Percentiles rank a stretch among this genome's conserved stretches.
Evolutionary conservation across 2,888 invertebrate genomes (phyloP).

Genomic region (Hirtodrosophila duncani): DNA sequence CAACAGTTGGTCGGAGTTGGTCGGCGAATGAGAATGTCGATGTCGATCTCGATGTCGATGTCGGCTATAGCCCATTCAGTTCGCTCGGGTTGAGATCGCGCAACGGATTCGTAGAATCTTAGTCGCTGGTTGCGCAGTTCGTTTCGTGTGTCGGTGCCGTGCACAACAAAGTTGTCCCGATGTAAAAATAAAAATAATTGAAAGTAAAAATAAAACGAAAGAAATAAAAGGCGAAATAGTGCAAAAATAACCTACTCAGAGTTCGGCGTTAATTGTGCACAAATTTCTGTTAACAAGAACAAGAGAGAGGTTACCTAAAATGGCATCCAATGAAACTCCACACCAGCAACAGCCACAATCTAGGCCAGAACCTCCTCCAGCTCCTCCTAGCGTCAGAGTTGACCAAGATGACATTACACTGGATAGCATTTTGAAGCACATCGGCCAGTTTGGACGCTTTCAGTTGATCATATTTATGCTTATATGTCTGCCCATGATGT

Average conservation of each 20-base stretch:
- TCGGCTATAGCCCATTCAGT: too few species aligned
- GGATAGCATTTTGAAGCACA: slow-evolving; percentile 70
- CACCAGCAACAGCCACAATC: slow-evolving; percentile 10
- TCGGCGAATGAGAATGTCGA: too few species aligned
- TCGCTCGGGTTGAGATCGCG: too few species aligned
- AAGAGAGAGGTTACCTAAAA: slow-evolving; percentile 18
- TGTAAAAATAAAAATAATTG: slow-evolving; percentile 55
- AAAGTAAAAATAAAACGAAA: slow-evolving; percentile 15
- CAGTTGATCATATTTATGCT: slow-evolving; percentile 82
- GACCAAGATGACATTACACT: slow-evolving; percentile 62
- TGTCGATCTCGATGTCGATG: too few species aligned
- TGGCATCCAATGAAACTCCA: slow-evolving; percentile 39
- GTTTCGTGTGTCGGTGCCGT: slow-evolving; percentile 43
- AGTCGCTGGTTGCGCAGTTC: slow-evolving; percentile 38
- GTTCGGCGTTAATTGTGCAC: slow-evolving; percentile 27
- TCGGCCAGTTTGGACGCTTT: slow-evolving; percentile 84
- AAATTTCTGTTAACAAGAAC: slow-evolving; percentile 12
- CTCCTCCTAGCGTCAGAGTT: not conserved
- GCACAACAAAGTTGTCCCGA: slow-evolving; percentile 50
- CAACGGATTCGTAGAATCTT: slow-evolving; percentile 7
- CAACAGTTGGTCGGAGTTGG: too few species aligned
- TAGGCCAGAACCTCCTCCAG: slow-evolving; percentile 4
- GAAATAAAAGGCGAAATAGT: slow-evolving; percentile 17
- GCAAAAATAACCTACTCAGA: slow-evolving; percentile 60
- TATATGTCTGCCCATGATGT: slow-evolving; percentile 82